Percentiles rank a stretch among this genome's conserved stretches.
Evolutionary conservation across 1,140 invertebrate genomes (phyloP).

Genomic region (Musca domestica): DNA sequence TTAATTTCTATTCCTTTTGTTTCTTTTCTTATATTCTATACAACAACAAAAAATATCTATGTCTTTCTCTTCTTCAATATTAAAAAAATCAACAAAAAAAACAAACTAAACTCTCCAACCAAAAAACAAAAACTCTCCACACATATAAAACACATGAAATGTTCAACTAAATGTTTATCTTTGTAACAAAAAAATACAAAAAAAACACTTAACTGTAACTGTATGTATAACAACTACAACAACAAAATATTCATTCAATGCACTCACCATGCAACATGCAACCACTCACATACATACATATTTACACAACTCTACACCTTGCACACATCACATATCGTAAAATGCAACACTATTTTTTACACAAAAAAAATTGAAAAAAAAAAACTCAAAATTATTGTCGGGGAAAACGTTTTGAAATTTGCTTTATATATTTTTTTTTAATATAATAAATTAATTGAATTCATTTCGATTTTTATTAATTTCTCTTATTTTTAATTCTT

Average conservation of each 20-base stretch:
- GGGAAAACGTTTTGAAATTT: not conserved
- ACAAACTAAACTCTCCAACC: conserved; percentile 1
- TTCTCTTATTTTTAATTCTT: conserved; percentile 13
- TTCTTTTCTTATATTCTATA: conserved; percentile 15
- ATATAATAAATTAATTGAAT: not conserved
- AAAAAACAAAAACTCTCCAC: not conserved
- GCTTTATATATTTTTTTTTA: conserved; percentile 13
- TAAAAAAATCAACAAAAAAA: conserved; percentile 11
- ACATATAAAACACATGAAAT: conserved; percentile 10
- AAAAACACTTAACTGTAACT: not conserved
- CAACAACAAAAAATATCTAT: conserved; percentile 18
- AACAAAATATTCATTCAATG: not conserved
- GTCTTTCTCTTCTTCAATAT: no score
- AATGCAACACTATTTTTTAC: no score
- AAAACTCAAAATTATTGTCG: not conserved
- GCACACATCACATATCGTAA: not conserved
- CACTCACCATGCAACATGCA: not conserved
- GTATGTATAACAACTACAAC: conserved; percentile 15
- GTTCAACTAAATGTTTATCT: conserved; percentile 17
- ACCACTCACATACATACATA: no score
- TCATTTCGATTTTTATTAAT: conserved; percentile 1
- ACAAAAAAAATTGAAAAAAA: no score
- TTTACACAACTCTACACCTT: no score
- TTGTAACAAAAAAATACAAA: not conserved
- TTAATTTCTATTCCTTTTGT: conserved; percentile 24